Evolutionary conservation across 2,797 vertebrate species (phyloP), one percentile per base, ranked within the genome.

Genomic region (Schizopygopsis pylzovi): DNA sequence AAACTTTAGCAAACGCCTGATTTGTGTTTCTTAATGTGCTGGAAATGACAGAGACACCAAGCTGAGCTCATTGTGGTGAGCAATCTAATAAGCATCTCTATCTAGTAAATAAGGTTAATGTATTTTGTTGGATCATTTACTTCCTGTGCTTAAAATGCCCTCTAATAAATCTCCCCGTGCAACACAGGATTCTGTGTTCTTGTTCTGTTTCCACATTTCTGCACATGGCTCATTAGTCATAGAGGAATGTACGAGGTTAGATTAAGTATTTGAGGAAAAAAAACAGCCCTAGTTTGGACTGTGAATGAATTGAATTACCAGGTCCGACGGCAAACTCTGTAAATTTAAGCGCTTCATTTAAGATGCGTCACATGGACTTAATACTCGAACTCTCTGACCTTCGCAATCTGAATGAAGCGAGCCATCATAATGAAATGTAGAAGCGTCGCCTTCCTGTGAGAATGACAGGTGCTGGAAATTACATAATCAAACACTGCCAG

Each of bases 1-100:
- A 94, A 94, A 94, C 93, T 93, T 92, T 89, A 87, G 89, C 88
- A 91, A 94, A 93, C 78, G 90, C 89, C 89, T 92, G 91, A 93
- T 94, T 94, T 93, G 91, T 92, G 85, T 86, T 86, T 78, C 87
- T 85, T 91, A 86, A 83, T 92, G 91, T 82, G 87, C 87, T 89
- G 90, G 90, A 91, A 93, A 92, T 90, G 88, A 92, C 88, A 87
- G 79, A 89, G 86, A 88, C 87, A 83, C 79, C 86, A 85, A 76
- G 22, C 54, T 80, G 84, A 84, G 83, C 79, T 91, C 78, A 73
- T 77, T 76, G 81, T 89, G 72, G 39, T 39, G 84, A 90, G 75
- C 84, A 63, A 87, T 80, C 88, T 88, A 85, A 82, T 37, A 52
- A 89, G 72, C 87, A 85, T 89, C 90, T 90, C 87, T 85, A 90